Evolutionary conservation across 2,113 vertebrate genomes (phyloP), one percentile per base, ranked within the genome.

Genomic region (Platichthys stellatus): DNA sequence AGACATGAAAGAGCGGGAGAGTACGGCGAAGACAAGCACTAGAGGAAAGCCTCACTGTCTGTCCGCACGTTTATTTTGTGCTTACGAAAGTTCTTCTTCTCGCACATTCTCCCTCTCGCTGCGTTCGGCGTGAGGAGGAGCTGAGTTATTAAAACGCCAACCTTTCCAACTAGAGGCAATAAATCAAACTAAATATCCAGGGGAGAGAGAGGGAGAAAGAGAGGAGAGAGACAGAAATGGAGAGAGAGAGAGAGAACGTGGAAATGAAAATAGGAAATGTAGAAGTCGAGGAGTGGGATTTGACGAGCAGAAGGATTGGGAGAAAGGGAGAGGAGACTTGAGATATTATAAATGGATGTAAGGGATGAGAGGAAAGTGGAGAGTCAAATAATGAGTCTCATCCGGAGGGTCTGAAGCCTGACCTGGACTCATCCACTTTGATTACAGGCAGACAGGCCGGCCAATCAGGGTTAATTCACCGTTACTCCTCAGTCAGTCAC

Each of bases 121-220:
- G 64, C 69, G 58, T 90, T 92, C 75, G 79, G 81, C 77, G 72
- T 75, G 89, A 91, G 90, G 89, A 94, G 87, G 86, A 93, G 84
- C 92, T 94, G 94, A 94, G 92, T 95, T 94, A 94, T 94, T 94
- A 94, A 94, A 94, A 95, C 86, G 90, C 91, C 94, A 94, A 88
- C 90, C 91, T 93, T 93, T 93, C 93, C 93, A 93, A 94, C 93
- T 90, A 91, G 91, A 93, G 80, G 92, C 86, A 93, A 94, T 94
- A 94, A 94, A 94, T 94, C 94, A 94, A 93, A 89, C 88, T 92
- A 92, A 93, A 93, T 92, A 93, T 94, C 91, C 87, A 88, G 76
- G 82, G 90, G 89, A 82, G 76, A 67, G 70, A 60, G 66, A 58
- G 70, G 20, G 62, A 40, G 70, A 54, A 67, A 65, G 59, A 66